Evolutionary conservation across 2,113 vertebrate species (phyloP).

Genomic region (Cheirogaleus medius): DNA sequence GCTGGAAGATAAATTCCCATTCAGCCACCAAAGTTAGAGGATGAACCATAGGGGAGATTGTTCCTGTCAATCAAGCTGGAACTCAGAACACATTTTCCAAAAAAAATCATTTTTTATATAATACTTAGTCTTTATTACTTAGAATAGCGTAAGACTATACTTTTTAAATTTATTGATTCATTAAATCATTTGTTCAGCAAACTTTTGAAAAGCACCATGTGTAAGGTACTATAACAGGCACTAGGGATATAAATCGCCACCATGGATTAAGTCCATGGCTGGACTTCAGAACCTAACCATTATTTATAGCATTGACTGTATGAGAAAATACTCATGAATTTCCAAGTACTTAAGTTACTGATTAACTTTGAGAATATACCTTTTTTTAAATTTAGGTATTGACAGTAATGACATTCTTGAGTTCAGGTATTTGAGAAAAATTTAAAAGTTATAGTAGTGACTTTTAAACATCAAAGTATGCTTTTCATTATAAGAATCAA

Average conservation of each 20-base stretch:
- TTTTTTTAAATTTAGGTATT: neutral
- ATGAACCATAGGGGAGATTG: neutral
- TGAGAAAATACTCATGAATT: neutral
- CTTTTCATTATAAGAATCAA: slow-evolving; percentile 33
- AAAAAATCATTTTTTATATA: neutral
- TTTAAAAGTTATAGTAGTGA: neutral
- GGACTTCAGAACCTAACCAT: neutral
- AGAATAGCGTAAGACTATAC: neutral
- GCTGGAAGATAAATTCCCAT: neutral
- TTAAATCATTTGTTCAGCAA: slow-evolving; percentile 1
- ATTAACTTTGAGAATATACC: neutral
- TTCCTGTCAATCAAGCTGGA: neutral
- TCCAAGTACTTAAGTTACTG: neutral
- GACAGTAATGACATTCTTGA: neutral
- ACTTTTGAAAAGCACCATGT: neutral
- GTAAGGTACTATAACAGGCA: neutral
- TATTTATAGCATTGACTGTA: neutral
- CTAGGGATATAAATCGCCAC: neutral
- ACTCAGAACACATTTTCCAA: neutral
- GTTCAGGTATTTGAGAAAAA: slow-evolving; percentile 19
- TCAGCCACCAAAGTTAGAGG: neutral
- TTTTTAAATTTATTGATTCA: slow-evolving; percentile 8
- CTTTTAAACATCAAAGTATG: slow-evolving; percentile 4
- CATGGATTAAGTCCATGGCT: neutral
- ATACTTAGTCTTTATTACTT: neutral